Percentiles rank a stretch among this genome's conserved stretches.
Conservation (phyloP, 2,113 vertebrate species). For the Ifrita kowaldi region DNA sequence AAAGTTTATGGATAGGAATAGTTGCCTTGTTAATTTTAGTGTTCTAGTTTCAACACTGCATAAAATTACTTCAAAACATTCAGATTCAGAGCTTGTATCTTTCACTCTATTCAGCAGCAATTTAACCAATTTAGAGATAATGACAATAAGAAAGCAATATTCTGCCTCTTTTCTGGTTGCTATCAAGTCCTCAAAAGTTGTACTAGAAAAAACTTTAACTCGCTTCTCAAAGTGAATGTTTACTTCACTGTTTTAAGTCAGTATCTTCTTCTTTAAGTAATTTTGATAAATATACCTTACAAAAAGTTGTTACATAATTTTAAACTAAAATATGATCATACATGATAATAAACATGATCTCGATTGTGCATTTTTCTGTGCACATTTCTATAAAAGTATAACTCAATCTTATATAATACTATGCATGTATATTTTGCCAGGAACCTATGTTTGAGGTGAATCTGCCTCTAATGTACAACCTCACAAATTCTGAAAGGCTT, state of each 20-base stretch:
- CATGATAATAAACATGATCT: background rate
- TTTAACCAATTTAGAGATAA: constrained; percentile 1
- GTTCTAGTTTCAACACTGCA: background rate
- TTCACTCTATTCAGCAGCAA: background rate
- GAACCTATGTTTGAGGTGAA: background rate
- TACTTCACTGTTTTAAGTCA: background rate
- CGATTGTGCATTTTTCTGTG: background rate
- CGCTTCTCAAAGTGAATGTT: background rate
- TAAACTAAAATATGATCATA: background rate
- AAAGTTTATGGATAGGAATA: background rate
- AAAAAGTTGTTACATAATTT: background rate
- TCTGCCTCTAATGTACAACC: background rate
- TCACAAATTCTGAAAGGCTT: background rate
- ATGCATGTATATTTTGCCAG: background rate
- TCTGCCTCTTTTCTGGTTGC: background rate
- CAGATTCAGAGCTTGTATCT: background rate
- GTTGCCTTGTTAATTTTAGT: background rate
- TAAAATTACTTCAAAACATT: background rate
- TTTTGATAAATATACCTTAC: background rate
- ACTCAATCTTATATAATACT: background rate
- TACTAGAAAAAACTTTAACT: background rate
- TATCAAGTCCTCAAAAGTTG: background rate
- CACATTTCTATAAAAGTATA: background rate
- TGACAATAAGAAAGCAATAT: background rate
- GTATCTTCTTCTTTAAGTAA: background rate